Evolutionary conservation across 2,797 vertebrate species (phyloP), one percentile per base, ranked within the genome.

Genomic region (Petrocephalus schoutedeni): DNA sequence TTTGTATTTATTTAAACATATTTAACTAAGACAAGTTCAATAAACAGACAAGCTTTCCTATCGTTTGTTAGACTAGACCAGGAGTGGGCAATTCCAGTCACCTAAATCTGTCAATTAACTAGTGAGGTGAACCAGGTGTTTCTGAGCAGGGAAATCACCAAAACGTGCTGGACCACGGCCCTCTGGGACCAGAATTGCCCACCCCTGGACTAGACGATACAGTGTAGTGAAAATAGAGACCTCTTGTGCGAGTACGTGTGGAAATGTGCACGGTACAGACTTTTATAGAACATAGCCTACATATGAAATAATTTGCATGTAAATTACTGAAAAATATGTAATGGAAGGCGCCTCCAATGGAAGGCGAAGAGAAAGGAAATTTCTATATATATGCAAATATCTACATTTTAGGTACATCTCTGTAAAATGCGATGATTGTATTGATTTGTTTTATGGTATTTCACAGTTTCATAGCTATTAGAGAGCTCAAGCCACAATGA

Each of bases 321-420:
- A 77, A 77, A 77, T 77, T 19, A 77, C 32, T 45, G 71, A 77
- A 77, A 41, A 77, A 45, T 77, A 77, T n/a, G n/a, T n/a, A n/a
- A n/a, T n/a, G n/a, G n/a, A n/a, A n/a, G n/a, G n/a, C n/a, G n/a
- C n/a, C n/a, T n/a, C 71, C 71, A 77, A 77, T 67, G 64, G 64
- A 67, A 67, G 64, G 16, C 36, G 41, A 77, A 77, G 41, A 36
- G 36, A 77, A n/a, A 77, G 16, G 36, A 77, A 19, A 77, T 77
- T 45, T 41, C 71, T 41, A 77, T 77, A 45, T 41, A 77, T 77
- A 77, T 77, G 71, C 71, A 77, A 45, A 77, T 77, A 77, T 6
- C 32, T 45, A 77, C 64, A 67, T 67, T 77, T 45, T 45, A 77
- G 41, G 41, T 45, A 45, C 41, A 77, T 77, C 71, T n/a, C 71